Conservation (phyloP, 2,113 vertebrate genomes). For the Passer domesticus region DNA sequence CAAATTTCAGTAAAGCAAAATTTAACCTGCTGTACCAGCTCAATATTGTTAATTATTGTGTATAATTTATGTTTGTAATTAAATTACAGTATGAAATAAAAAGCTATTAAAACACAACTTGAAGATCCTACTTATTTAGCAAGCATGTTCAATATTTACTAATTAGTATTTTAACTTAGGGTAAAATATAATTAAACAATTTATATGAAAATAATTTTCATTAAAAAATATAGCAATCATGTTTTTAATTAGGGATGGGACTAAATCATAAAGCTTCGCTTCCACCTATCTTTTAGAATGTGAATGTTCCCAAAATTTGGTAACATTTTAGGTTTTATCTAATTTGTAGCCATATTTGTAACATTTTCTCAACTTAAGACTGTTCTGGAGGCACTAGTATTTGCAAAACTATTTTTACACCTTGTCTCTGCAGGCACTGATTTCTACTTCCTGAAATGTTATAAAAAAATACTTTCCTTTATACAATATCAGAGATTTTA, state of each 20-base stretch:
- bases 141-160: neutral
- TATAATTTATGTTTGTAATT: neutral
- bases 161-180: neutral
- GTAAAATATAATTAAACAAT: neutral
- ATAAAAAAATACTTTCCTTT: neutral
- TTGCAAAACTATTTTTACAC: neutral
- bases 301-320: neutral
- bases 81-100: neutral
- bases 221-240: neutral
- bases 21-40: neutral
- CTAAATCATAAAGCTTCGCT: neutral
- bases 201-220: neutral
- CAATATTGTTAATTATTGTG: neutral
- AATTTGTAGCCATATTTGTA: neutral
- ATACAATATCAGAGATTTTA: neutral
- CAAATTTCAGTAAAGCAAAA: neutral
- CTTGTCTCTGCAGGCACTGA: neutral
- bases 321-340: neutral
- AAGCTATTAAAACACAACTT: neutral
- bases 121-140: neutral
- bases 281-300: neutral
- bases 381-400: neutral
- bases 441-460: neutral
- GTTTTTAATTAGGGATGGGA: neutral
- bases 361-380: neutral